A percentile compares a stretch with the other conserved stretches of the same genome.
phyloP scores from a whole-genome alignment of 2,113 vertebrate genomes.

The Pimephales promelas region DNA sequence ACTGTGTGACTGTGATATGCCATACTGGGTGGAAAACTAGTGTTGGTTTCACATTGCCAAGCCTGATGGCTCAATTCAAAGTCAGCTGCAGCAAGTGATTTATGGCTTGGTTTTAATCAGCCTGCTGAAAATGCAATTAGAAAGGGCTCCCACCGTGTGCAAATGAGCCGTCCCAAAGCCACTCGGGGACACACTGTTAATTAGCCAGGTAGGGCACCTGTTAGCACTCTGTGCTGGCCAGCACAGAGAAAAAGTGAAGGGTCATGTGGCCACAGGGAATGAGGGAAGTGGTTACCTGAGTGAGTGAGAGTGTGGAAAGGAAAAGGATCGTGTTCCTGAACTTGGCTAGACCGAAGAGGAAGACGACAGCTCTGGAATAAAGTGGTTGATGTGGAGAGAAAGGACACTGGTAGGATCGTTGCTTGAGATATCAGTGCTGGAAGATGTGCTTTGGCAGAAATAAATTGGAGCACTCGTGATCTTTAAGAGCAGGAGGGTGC shows the following conservation, averaged over 20 bases:
- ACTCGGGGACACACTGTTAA: slow-evolving; percentile 58
- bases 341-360: background rate
- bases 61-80: slow-evolving; percentile 59
- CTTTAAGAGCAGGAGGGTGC: slow-evolving; percentile 35
- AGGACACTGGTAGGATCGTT: slow-evolving; percentile 17
- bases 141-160: slow-evolving; percentile 56
- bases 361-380: background rate
- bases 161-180: slow-evolving; percentile 59
- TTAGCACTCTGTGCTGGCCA: slow-evolving; percentile 48
- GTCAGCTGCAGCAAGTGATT: slow-evolving; percentile 57
- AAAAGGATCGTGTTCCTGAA: slow-evolving; percentile 45
- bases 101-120: slow-evolving; percentile 62
- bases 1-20: slow-evolving; percentile 16
- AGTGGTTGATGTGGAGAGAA: slow-evolving; percentile 22
- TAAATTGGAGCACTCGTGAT: slow-evolving; percentile 38
- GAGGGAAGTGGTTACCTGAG: background rate
- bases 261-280: slow-evolving; percentile 42
- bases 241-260: slow-evolving; percentile 15
- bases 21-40: slow-evolving; percentile 40
- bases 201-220: slow-evolving; percentile 60
- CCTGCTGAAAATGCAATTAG: slow-evolving; percentile 61
- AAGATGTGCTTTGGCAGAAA: slow-evolving; percentile 23
- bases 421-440: slow-evolving; percentile 37
- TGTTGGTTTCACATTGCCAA: slow-evolving; percentile 34
- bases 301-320: background rate